phyloP scores from a whole-genome alignment of 2,888 invertebrate genomes.

The Ecliptopera silaceata region DNA sequence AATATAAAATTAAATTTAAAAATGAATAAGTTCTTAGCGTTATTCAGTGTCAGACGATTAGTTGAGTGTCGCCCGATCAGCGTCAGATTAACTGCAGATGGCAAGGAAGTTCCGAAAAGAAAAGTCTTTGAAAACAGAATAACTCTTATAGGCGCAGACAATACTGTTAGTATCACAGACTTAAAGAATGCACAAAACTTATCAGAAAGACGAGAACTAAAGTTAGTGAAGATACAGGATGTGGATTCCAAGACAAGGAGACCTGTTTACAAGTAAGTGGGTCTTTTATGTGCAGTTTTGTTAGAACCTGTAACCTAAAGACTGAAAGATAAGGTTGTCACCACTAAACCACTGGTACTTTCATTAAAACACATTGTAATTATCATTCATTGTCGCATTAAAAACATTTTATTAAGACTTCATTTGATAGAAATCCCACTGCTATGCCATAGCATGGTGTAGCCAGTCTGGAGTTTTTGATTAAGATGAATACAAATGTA shows the following conservation, averaged over 20 bases:
- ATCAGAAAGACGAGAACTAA: constrained; percentile 86
- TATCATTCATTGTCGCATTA: too few relatives aligned
- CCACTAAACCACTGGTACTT: too few relatives aligned
- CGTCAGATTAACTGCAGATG: constrained; percentile 64
- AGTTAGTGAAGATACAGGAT: constrained; percentile 87
- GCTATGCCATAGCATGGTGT: too few relatives aligned
- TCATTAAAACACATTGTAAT: too few relatives aligned
- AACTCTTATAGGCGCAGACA: constrained; percentile 84
- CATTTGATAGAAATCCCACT: too few relatives aligned
- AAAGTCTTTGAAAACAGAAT: constrained; percentile 78
- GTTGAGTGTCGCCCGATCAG: constrained; percentile 53
- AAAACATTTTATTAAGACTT: too few relatives aligned
- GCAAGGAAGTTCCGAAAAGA: constrained; percentile 73
- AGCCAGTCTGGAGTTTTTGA: too few relatives aligned
- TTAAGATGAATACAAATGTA: too few relatives aligned
- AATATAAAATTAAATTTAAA: neutral
- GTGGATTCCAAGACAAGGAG: constrained; percentile 86
- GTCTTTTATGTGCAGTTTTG: too few relatives aligned
- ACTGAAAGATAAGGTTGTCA: too few relatives aligned
- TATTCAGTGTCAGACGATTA: constrained; percentile 48
- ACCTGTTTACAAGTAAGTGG: constrained; percentile 85
- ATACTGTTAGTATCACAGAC: constrained; percentile 83
- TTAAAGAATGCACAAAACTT: constrained; percentile 87
- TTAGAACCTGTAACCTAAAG: too few relatives aligned
- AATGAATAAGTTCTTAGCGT: constrained; percentile 58